Base-by-base conservation (phyloP, 2,113 vertebrate species). In the Phylloscopus trochilus region DNA sequence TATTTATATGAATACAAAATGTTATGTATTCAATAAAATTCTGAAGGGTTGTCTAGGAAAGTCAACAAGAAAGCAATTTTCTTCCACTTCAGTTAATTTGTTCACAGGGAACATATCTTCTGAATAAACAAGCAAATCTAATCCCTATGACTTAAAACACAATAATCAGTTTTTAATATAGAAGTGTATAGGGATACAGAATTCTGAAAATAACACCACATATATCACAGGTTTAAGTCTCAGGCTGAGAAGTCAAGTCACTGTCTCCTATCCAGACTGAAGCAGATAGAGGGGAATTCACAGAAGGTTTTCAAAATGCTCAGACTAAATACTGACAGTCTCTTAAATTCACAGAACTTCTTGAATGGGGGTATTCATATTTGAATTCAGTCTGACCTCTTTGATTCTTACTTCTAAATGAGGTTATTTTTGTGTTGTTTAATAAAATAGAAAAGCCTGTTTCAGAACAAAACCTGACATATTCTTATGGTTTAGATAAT, bases 31-130 rank as follows among this genome's bases (percentile, higher is more conserved):
- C 43, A 90, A 80, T 90, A 83, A 67, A 80, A 47, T 63, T 87
- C 89, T 90, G 49, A 88, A 70, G 78, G 39, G 24, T 51, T 90
- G 19, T 60, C 46, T 51, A 2, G 35, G 30, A 68, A 74, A 91
- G 52, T 88, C 72, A 92, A 86, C 43, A 95, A 39, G 39, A 92
- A 94, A 90, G 47, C 60, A 94, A 62, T 94, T 93, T 92, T 83
- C 59, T 56, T 93, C 7, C 19, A 33, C 41, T 81, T 39, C 47
- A 60, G 66, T 78, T 87, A 87, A 84, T 89, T 88, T 94, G 21
- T 62, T 93, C 35, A 8, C 41, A 81, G 35, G 49, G 41, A 89
- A 28, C 28, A 7, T 23, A 26, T 43, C 47, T 93, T 92, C 72
- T 81, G 55, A 88, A 88, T 90, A 90, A 96, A 85, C 24, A 82